Conservation (phyloP, 2,888 invertebrate genomes). For the Netelia inedita region DNA sequence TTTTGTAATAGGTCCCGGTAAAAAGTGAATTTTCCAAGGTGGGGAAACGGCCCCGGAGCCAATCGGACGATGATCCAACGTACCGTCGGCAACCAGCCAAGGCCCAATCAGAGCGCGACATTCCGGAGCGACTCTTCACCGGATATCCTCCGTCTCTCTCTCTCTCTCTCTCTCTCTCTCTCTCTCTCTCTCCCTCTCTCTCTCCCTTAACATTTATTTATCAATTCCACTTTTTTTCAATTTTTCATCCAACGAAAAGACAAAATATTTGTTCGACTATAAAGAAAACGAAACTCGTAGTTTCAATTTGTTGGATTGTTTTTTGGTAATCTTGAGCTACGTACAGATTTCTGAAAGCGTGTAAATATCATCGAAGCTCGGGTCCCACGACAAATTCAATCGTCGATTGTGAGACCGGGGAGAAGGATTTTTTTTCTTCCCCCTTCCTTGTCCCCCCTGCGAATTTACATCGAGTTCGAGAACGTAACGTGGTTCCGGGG, state of each 20-base stretch:
- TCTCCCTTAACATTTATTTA: background rate
- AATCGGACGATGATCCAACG: constrained; percentile 75
- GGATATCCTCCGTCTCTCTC: constrained; percentile 63
- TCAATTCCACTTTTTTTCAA: too few species aligned
- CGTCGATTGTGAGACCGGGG: background rate
- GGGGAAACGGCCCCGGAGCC: constrained; percentile 83
- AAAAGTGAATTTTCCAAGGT: constrained; percentile 85
- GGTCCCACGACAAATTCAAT: constrained; percentile 37
- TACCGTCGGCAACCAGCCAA: constrained; percentile 55
- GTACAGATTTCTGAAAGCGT: constrained; percentile 11
- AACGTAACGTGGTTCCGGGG: background rate
- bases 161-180: background rate
- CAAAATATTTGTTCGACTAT: too few species aligned
- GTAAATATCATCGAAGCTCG: background rate
- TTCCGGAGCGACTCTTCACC: constrained; percentile 77
- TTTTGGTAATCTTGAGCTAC: too few species aligned
- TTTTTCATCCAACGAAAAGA: too few species aligned
- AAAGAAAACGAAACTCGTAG: too few species aligned
- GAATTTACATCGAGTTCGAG: constrained; percentile 24
- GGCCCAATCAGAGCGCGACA: constrained; percentile 82
- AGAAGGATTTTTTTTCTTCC: constrained; percentile 6
- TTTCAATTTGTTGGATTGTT: too few species aligned
- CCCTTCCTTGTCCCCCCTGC: background rate
- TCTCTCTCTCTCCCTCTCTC: background rate
- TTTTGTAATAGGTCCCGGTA: constrained; percentile 84